Base-by-base conservation (phyloP, 2,888 invertebrate genomes). In the Apamea anceps region DNA sequence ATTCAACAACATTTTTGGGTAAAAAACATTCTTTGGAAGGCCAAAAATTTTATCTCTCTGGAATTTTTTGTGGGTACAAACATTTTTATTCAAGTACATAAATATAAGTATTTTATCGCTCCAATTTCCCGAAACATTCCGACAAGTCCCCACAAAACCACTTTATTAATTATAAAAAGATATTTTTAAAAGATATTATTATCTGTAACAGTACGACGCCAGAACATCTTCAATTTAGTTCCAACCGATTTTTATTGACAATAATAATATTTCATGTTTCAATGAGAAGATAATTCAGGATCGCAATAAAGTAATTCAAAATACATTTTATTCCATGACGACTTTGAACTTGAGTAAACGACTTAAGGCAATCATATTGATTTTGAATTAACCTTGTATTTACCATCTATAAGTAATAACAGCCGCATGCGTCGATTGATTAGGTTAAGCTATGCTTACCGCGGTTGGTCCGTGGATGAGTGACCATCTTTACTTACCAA, bases 241-340 rank as follows among this genome's bases (percentile, higher is more conserved):
- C 77, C 63, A 87, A 85, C 73, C 12, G 80, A 79, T 75, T 83
- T 85, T 80, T 85, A 88, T 88, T 88, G 88, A 72, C 85, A 86
- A 87, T 88, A 88, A 88, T 79, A 88, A 88, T 88, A 86, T 85
- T 88, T 88, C 85, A 88, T 82, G 78, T 80, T 87, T 85, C 85
- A 88, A 88, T 87, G 87, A 81, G 78, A 54, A 79, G 62, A 78
- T 85, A 76, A 88, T 86, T 86, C 80, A 76, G 63, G 45, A 79
- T 67, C 42, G 77, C 81, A 83, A 81, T 88, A 85, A 82, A 87
- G 68, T 87, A 75, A 85, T 84, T 86, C 80, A 77, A 77, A 84
- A 84, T 84, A 84, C 68, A 74, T 86, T 82, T 88, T 86, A 89
- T 88, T 86, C 75, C 48, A 80, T 82, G 79, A 82, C 80, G 84